These are phyloP conservation scores for Synergus japonicus DNA, from an alignment of 2,888 invertebrate genomes.

Conservation along the genomic window DNA sequence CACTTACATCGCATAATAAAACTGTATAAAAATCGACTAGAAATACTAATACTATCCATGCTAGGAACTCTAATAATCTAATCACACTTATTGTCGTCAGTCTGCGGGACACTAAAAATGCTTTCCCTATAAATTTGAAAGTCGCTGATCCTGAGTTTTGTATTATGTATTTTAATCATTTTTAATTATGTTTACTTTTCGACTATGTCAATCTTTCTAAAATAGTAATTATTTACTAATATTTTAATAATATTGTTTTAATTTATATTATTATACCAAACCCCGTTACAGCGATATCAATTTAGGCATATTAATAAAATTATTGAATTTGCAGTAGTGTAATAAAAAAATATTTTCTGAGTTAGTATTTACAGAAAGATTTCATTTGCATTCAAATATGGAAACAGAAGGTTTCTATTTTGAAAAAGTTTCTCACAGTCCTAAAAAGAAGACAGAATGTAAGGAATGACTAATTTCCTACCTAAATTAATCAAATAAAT, in stretches of 20 bases:
- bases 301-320: too few relatives aligned
- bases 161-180: background rate
- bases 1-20: conserved; percentile 65
- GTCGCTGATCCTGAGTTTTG: background rate
- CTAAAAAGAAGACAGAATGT: background rate
- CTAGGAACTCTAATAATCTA: background rate
- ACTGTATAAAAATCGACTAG: conserved; percentile 43
- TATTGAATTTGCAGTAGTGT: too few relatives aligned
- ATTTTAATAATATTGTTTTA: background rate
- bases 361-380: background rate
- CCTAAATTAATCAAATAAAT: background rate
- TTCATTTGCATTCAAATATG: too few relatives aligned
- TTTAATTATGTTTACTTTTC: background rate
- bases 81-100: conserved; percentile 3
- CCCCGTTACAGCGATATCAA: too few relatives aligned
- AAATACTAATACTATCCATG: background rate
- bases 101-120: background rate
- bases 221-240: background rate
- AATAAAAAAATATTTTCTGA: background rate
- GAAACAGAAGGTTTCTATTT: too few relatives aligned
- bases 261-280: background rate
- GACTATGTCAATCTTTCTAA: background rate
- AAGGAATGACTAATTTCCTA: background rate
- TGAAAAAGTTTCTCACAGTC: background rate
- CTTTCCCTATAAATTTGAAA: background rate